Base-by-base conservation (phyloP, 2,888 invertebrate species). In the Drosophila incognita region DNA sequence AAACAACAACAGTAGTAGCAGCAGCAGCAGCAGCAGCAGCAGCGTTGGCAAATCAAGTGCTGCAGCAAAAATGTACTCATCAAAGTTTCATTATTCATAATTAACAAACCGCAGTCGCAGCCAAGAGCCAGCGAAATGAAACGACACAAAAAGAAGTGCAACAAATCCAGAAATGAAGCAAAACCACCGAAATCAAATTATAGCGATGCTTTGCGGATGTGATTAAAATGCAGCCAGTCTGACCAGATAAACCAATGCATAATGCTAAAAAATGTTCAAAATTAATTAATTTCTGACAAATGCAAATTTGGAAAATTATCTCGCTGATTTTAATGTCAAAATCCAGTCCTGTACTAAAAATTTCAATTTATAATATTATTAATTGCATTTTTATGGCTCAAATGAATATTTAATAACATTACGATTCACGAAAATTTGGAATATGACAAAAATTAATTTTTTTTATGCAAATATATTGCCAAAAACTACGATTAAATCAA, bases 41-140 rank as follows among this genome's bases (percentile, higher is more conserved):
- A 35, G 33, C 11, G 21, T 40, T 40, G 33, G 21, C 2, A 18
- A 63, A 60, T 40, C 74, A 75, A 71, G 67, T 56, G 68, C 64
- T 80, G 78, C 81, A 69, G 53, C 73, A 73, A 73, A 81, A 79
- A 77, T 79, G 52, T 72, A 49, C 76, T 82, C 87, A 89, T 82
- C 82, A 85, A 87, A 82, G 76, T 76, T 89, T 80, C 81, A 87
- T 87, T 87, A 79, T 87, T 89, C 76, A 89, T 81, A 83, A 85
- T 87, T 81, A 83, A 89, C 85, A 89, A 82, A 71, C 83, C 80
- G 72, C 77, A 89, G 81, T 85, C 78, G 69, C 84, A 80, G 72
- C 65, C 68, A 78, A 75, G 64, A 59, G 57, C 48, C 58, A 15
- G 35, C 60, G 18, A 51, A 68, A 49, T 56, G 48, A 51, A 40